Conservation (phyloP, 2,888 invertebrate genomes). For the Panopea generosa region DNA sequence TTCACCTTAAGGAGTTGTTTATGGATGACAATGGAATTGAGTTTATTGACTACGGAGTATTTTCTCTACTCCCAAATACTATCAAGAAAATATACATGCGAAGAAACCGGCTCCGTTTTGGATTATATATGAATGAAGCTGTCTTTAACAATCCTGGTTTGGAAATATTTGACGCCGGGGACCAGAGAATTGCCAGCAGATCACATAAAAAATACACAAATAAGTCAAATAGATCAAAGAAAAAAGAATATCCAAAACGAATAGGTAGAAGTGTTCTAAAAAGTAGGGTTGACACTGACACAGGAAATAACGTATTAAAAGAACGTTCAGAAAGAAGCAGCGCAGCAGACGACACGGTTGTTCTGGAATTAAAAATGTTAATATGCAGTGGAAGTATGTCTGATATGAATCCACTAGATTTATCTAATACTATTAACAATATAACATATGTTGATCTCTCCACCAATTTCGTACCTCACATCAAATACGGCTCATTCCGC, state of each 20-base stretch:
- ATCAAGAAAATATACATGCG: conserved; percentile 33
- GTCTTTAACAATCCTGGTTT: conserved; percentile 43
- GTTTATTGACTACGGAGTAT: conserved; percentile 47
- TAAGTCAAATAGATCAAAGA: not conserved
- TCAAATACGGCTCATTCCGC: conserved; percentile 20
- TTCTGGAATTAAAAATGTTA: not conserved
- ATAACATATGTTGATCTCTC: conserved; percentile 49
- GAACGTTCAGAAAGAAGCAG: not conserved
- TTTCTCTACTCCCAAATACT: conserved; percentile 32
- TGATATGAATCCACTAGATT: conserved; percentile 17
- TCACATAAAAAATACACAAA: not conserved
- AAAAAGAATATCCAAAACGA: not conserved
- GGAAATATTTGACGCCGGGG: conserved; percentile 37
- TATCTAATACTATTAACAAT: conserved; percentile 36
- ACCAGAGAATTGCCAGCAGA: not conserved
- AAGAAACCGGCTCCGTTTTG: conserved; percentile 41
- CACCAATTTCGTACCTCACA: conserved; percentile 30
- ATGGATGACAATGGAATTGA: conserved; percentile 54
- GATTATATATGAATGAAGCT: conserved; percentile 29
- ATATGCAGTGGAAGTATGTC: conserved; percentile 50
- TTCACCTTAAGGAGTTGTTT: conserved; percentile 28
- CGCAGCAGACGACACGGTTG: not conserved
- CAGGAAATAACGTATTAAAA: too few species aligned
- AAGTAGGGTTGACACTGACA: not conserved
- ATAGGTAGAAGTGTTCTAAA: not conserved